These are phyloP conservation scores for Prosapia bicincta DNA, from an alignment of 2,888 invertebrate genomes.

Conservation along the genomic window DNA sequence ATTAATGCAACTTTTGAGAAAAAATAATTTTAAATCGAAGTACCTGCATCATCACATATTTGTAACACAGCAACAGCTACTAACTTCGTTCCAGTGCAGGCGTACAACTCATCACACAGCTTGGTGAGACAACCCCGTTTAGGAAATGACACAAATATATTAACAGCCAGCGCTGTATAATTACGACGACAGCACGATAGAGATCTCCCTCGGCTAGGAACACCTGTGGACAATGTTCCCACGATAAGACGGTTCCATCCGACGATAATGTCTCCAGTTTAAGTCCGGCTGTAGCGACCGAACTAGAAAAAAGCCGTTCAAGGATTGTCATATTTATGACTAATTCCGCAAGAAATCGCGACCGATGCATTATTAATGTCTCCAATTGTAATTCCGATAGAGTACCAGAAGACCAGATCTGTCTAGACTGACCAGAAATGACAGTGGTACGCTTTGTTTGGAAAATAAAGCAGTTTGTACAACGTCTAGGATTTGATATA, in stretches of 20 bases:
- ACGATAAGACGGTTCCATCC: neutral
- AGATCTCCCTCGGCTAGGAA: neutral
- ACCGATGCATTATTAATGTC: neutral
- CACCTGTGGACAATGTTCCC: neutral
- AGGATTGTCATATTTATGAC: neutral
- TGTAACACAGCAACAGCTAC: neutral
- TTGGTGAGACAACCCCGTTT: neutral
- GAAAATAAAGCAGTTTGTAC: neutral
- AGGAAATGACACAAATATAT: neutral
- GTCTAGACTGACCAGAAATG: neutral
- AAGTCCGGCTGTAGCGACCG: neutral
- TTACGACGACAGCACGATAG: neutral
- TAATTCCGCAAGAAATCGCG: neutral
- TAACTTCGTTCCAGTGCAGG: neutral
- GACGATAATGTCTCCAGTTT: neutral
- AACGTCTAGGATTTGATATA: neutral
- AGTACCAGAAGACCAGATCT: neutral
- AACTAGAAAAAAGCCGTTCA: neutral
- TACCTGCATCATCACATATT: too few species aligned
- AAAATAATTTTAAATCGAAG: too few species aligned
- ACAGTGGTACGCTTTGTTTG: neutral
- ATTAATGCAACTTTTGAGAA: too few species aligned
- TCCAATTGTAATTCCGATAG: neutral
- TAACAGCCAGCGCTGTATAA: neutral
- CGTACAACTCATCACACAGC: neutral